Evolutionary conservation across 2,113 vertebrate genomes (phyloP), one percentile per base, ranked within the genome.

Genomic region (Oryzias celebensis): DNA sequence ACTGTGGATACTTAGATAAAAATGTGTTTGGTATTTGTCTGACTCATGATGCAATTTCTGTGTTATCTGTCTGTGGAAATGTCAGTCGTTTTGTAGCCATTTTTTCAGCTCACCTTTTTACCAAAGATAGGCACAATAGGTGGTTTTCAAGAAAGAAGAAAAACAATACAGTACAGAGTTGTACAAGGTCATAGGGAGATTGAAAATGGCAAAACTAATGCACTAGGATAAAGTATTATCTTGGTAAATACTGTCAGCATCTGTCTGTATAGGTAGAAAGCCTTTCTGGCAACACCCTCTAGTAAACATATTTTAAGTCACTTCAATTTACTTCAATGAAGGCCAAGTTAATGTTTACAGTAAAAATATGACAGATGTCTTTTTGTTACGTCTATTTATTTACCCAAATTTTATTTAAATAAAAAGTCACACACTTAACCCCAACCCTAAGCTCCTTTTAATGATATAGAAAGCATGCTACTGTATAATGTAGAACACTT

Each of bases 1-100:
- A 65, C 87, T 67, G 71, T 62, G 65, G 59, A 54, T 70, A 57
- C 58, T 73, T 60, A 81, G 90, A 90, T 87, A 81, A 83, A 71
- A 77, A 63, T 56, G 52, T 69, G 65, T 73, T 86, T 85, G 75
- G 78, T 75, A 76, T 80, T 74, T 77, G 70, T 58, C 62, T 79
- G 78, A 73, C 75, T 81, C 84, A 79, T 76, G 77, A 70, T 75
- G 63, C 62, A 60, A 71, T 53, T 83, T 87, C 61, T 52, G 41
- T 73, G 82, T 89, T 91, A 92, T 92, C 91, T 73, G 75, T 60
- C 60, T 81, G 80, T 85, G 81, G 57, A 92, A 92, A 92, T 92
- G 91, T 90, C 91, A 90, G 58, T 65, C 71, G 80, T 71, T 58
- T 62, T 68, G 67, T 68, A 58, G 71, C 65, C 10, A 14, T 72